These are phyloP conservation scores for human DNA, from an alignment of 2,113 vertebrate genomes.

Conservation along the genomic window GRCh38 chrX:98973001-98973500, in stretches of 20 bases:
- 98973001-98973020: background rate
- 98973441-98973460: background rate
- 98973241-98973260: background rate
- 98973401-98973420: background rate
- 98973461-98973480: background rate
- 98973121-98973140: background rate
- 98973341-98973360: background rate
- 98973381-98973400: slow-evolving; percentile 24
- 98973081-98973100: background rate
- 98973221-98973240: background rate
- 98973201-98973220: background rate
- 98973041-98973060: background rate
- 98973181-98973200: background rate
- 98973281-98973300: background rate
- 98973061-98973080: background rate
- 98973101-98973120: background rate
- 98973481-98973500: slow-evolving; percentile 29
- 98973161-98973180: background rate
- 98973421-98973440: background rate
- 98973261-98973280: background rate
- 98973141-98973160: background rate
- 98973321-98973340: background rate
- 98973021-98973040: background rate
- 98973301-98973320: background rate
- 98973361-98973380: background rate